phyloP scores from a whole-genome alignment of 2,113 vertebrate species.

The Blennius ocellaris region DNA sequence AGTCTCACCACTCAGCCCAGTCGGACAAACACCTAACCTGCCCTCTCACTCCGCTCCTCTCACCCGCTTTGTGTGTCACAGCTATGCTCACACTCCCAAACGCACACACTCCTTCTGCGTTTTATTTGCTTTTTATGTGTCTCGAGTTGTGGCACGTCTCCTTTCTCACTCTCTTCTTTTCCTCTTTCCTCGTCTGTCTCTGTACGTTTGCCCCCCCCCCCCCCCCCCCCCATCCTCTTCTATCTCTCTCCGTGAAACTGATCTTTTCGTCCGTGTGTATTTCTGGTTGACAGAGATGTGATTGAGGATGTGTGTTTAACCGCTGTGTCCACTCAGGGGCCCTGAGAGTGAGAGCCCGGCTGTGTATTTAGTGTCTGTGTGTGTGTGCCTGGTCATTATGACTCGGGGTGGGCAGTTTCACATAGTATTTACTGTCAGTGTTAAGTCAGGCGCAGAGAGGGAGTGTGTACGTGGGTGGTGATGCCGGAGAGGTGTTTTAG shows the following conservation, averaged over 20 bases:
- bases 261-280: conserved; percentile 64
- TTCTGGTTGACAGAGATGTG: conserved; percentile 79
- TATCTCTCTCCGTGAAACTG: conserved; percentile 31
- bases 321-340: conserved; percentile 77
- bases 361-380: conserved; percentile 62
- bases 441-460: conserved; percentile 54
- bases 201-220: conserved; percentile 14
- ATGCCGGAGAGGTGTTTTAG: conserved; percentile 51
- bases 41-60: conserved; percentile 34
- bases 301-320: conserved; percentile 85
- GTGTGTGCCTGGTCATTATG: conserved; percentile 53
- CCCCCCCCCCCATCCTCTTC: conserved; percentile 16
- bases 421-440: conserved; percentile 62
- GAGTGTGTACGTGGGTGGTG: conserved; percentile 20
- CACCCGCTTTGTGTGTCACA: conserved; percentile 36
- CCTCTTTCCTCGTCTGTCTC: conserved; percentile 15
- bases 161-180: background rate
- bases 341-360: conserved; percentile 61
- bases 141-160: conserved; percentile 39
- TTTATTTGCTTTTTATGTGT: conserved; percentile 43
- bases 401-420: conserved; percentile 53
- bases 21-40: conserved; percentile 58
- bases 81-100: background rate
- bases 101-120: conserved; percentile 1
- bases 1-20: conserved; percentile 57